Base-by-base conservation (phyloP, 1,140 invertebrate species). In the Papilio polytes region DNA sequence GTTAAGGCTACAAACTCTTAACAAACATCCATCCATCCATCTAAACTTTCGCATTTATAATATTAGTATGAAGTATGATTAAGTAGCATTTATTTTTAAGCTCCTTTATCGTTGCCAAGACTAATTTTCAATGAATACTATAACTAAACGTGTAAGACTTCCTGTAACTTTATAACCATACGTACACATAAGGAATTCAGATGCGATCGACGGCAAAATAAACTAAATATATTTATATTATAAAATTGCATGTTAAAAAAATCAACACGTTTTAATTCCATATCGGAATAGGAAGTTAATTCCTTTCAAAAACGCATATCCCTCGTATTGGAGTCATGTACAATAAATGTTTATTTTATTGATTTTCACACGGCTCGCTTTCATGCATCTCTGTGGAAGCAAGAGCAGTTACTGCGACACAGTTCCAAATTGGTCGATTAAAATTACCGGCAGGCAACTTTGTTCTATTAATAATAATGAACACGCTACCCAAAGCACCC, bases 291-390 rank as follows among this genome's bases (percentile, higher is more conserved):
- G 78, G 81, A 83, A 87, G 81, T 82, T 84, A 85, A 83, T 89
- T 85, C 78, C 80, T 82, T 72, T 31, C 26, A 84, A 84, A 41
- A 83, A 85, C 78, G 84, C 81, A 84, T 74, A 83, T 80, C 51
- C 81, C 78, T 84, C 56, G 63, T 31, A 31, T 15, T 86, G 84
- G 85, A 87, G 84, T 88, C 84, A 82, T 86, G 83, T 84, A 87
- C 86, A 86, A 88, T 92, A 90, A 94, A 92, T 93, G 89, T 94
- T 94, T 94, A 93, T 94, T 93, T 89, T 93, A 94, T 94, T 86
- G 93, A 94, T 94, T 94, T 94, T 94, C 93, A 92, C 93, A 94
- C 91, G 92, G 87, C 81, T 84, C 85, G 82, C 82, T 82, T 88
- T 85, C 91, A 92, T 89, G 87, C 88, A 91, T 89, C 86, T 85